Conservation (phyloP, 2,797 vertebrate genomes). For the Karalla daura region DNA sequence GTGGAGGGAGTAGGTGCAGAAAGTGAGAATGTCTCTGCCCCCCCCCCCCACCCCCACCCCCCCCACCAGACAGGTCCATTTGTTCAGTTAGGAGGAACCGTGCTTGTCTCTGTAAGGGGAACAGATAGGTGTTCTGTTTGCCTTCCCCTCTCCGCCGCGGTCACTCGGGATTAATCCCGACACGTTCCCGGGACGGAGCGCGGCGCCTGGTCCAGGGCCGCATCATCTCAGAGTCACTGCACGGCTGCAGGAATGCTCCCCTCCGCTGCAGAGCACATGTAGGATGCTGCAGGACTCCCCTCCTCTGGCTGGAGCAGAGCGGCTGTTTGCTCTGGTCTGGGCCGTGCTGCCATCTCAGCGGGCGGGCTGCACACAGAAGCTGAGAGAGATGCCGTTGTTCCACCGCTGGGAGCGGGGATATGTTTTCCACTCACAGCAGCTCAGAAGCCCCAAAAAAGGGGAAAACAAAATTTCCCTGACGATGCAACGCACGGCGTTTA, state of each 20-base stretch:
- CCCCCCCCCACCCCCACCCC: conserved; percentile 48
- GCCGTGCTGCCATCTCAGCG: conserved; percentile 65
- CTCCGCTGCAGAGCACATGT: no score
- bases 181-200: no score
- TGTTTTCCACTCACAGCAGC: conserved; percentile 68
- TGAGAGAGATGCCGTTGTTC: conserved; percentile 65
- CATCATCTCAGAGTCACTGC: no score
- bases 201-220: no score
- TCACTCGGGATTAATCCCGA: conserved; percentile 40
- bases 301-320: no score
- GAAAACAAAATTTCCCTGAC: conserved; percentile 44
- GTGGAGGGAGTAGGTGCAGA: conserved; percentile 58
- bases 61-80: conserved; percentile 80
- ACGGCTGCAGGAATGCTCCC: no score
- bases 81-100: conserved; percentile 80
- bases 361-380: conserved; percentile 75
- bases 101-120: conserved; percentile 73
- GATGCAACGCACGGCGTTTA: conserved; percentile 59
- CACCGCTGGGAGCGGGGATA: conserved; percentile 63
- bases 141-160: conserved; percentile 58
- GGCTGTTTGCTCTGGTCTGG: conserved; percentile 65
- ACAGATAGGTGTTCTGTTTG: conserved; percentile 76
- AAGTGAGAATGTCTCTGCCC: conserved; percentile 74
- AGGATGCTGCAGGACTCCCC: no score
- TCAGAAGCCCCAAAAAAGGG: conserved; percentile 26